These are phyloP conservation scores for Unio delphinus DNA, from an alignment of 2,888 invertebrate genomes.

Conservation along the genomic window DNA sequence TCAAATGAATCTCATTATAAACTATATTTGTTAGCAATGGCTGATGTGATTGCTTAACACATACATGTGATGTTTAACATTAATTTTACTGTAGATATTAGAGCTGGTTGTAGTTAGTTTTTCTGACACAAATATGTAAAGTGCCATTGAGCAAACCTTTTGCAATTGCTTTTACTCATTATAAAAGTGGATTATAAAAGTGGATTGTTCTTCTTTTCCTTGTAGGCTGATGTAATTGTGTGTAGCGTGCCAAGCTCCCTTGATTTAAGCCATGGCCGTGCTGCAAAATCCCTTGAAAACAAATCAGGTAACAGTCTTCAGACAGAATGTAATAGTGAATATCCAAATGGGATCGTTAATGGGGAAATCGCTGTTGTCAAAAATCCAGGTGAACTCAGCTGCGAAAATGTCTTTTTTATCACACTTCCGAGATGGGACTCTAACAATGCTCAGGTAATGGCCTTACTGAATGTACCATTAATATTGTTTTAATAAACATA, in stretches of 20 bases:
- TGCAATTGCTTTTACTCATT: too few species aligned
- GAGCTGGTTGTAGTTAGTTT: too few species aligned
- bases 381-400: slow-evolving; percentile 24
- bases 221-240: slow-evolving; percentile 43
- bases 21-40: too few species aligned
- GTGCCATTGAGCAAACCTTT: too few species aligned
- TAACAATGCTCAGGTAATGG: slow-evolving; percentile 15
- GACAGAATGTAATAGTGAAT: slow-evolving; percentile 22
- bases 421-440: slow-evolving; percentile 27
- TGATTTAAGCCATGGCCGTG: slow-evolving; percentile 29
- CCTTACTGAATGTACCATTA: too few species aligned
- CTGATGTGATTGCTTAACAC: too few species aligned
- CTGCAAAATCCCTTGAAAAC: slow-evolving; percentile 29
- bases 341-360: slow-evolving; percentile 30
- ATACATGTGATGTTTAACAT: too few species aligned
- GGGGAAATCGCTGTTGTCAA: slow-evolving; percentile 23
- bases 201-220: neutral
- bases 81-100: too few species aligned
- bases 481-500: too few species aligned
- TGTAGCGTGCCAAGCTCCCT: slow-evolving; percentile 32
- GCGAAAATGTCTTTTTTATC: slow-evolving; percentile 35
- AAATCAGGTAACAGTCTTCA: slow-evolving; percentile 28
- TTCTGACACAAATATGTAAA: too few species aligned
- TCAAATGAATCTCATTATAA: too few species aligned
- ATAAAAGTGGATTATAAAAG: too few species aligned